Percentiles rank a stretch among this genome's conserved stretches.
Evolutionary conservation across 2,797 vertebrate genomes (phyloP).

Genomic region (Geotria australis): DNA sequence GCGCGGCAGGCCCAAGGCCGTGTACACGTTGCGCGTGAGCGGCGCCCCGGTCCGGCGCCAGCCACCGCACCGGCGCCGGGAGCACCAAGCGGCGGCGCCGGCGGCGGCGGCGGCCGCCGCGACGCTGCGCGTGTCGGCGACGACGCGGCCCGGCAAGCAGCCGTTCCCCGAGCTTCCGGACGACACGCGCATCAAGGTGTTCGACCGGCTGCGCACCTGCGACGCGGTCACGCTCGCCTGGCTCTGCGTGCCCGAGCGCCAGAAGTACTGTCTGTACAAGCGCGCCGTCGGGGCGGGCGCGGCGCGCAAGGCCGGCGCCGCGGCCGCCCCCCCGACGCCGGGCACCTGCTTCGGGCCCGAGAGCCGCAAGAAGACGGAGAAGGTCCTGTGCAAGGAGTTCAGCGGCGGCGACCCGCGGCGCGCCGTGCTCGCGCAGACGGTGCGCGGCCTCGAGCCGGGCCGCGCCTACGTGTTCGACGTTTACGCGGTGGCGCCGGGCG

Average conservation of each 20-base stretch:
- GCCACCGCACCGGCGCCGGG: too few relatives aligned
- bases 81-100: too few relatives aligned
- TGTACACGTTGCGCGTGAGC: conserved; percentile 56
- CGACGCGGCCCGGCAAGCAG: conserved; percentile 50
- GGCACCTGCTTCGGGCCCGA: conserved; percentile 81
- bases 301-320: conserved; percentile 12
- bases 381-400: conserved; percentile 95
- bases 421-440: conserved; percentile 82
- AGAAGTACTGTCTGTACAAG: conserved; percentile 85
- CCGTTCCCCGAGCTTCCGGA: conserved; percentile 70
- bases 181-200: conserved; percentile 77
- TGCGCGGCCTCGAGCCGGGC: conserved; percentile 50
- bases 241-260: conserved; percentile 86
- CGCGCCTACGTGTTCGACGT: conserved; percentile 88
- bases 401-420: conserved; percentile 79
- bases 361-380: conserved; percentile 57
- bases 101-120: conserved; percentile 14
- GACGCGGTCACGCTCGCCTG: conserved; percentile 69
- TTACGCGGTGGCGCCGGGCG: conserved; percentile 66
- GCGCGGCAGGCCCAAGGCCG: conserved; percentile 70
- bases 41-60: conserved; percentile 28
- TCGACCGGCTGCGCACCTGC: conserved; percentile 83
- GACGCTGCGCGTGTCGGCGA: conserved; percentile 51
- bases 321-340: conserved; percentile 53
- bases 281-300: conserved; percentile 32